These are phyloP conservation scores for Operophtera brumata DNA, from an alignment of 2,888 invertebrate species.

Conservation along the genomic window DNA sequence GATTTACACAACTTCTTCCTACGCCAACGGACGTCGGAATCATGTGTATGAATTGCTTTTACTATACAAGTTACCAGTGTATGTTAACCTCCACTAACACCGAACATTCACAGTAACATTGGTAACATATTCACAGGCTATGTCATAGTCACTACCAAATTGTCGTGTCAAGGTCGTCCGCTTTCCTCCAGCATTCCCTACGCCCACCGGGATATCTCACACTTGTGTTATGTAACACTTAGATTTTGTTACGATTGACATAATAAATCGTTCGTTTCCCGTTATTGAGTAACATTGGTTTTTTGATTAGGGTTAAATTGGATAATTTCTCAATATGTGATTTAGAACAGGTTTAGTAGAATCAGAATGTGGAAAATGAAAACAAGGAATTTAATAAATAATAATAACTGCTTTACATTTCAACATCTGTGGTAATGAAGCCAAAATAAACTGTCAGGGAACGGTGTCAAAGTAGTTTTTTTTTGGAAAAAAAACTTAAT, in stretches of 20 bases:
- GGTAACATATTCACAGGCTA: neutral
- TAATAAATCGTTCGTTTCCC: slow-evolving; percentile 49
- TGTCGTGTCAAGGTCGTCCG: slow-evolving; percentile 77
- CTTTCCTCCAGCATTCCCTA: slow-evolving; percentile 78
- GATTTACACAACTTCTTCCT: neutral
- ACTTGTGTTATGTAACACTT: slow-evolving; percentile 70
- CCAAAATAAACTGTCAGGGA: no score
- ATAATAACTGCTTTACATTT: neutral
- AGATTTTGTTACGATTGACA: slow-evolving; percentile 69
- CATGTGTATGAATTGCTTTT: no score
- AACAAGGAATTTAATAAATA: neutral
- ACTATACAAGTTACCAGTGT: neutral
- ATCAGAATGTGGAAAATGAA: neutral
- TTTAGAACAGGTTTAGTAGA: neutral
- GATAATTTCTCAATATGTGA: neutral
- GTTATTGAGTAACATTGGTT: slow-evolving; percentile 31
- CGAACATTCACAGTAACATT: slow-evolving; percentile 7
- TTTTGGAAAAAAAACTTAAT: neutral
- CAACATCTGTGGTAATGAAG: no score
- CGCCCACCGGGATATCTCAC: slow-evolving; percentile 79
- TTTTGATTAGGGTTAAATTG: slow-evolving; percentile 23
- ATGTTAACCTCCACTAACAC: neutral
- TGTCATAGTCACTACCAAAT: slow-evolving; percentile 56
- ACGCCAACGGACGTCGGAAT: no score
- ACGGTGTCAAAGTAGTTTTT: no score